phyloP scores from a whole-genome alignment of 2,797 vertebrate species.

The Dicrostonyx torquatus region DNA sequence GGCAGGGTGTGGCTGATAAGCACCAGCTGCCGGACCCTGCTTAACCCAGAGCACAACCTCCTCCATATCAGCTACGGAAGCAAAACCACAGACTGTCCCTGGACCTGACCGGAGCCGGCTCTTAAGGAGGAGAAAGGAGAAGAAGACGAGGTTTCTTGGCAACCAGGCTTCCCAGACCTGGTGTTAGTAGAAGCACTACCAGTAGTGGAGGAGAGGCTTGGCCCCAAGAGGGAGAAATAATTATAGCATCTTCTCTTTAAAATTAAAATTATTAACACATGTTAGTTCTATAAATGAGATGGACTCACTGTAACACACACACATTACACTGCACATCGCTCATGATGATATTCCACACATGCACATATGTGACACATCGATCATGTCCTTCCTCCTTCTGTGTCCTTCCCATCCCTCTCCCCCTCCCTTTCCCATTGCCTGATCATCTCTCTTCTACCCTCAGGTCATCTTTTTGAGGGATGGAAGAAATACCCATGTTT shows the following conservation, averaged over 20 bases:
- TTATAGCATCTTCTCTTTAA: background rate
- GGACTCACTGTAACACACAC: background rate
- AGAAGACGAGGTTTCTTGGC: background rate
- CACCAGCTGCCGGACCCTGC: constrained; percentile 68
- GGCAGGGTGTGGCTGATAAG: constrained; percentile 62
- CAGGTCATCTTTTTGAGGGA: background rate
- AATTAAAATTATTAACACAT: background rate
- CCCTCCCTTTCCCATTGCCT: background rate
- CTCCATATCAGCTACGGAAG: constrained; percentile 2
- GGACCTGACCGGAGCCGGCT: background rate
- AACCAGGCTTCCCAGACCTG: background rate
- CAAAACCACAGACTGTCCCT: background rate
- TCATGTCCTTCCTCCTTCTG: background rate
- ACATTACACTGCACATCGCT: no score
- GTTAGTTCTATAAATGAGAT: background rate
- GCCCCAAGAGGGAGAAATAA: background rate
- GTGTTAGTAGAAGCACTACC: background rate
- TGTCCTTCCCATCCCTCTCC: no score
- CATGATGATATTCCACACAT: background rate
- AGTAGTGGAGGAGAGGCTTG: background rate
- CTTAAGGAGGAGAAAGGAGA: background rate
- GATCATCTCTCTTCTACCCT: background rate
- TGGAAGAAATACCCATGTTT: background rate
- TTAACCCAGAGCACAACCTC: constrained; percentile 23
- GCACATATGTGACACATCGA: background rate